These are phyloP conservation scores for Pachypanchax playfairii DNA, from an alignment of 2,113 vertebrate genomes.

Conservation along the genomic window DNA sequence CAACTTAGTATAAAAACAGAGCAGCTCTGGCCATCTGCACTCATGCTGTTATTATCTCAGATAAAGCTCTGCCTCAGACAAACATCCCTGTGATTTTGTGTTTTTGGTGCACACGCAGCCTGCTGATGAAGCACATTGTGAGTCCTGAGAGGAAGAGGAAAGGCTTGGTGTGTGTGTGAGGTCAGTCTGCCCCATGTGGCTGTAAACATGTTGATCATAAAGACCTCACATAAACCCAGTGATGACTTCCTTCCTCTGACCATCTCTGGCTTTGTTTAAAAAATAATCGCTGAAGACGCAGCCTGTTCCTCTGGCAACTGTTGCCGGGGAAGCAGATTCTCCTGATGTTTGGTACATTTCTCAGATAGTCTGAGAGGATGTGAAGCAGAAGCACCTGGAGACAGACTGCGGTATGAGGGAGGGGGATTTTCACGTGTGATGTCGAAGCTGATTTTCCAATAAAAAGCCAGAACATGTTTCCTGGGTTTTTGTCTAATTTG, in stretches of 20 bases:
- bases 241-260: conserved; percentile 15
- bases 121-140: conserved; percentile 25
- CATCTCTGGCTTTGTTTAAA: not conserved
- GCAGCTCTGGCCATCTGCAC: conserved; percentile 31
- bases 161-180: conserved; percentile 15
- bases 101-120: conserved; percentile 11
- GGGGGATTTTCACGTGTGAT: conserved; percentile 28
- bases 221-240: conserved; percentile 23
- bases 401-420: conserved; percentile 4
- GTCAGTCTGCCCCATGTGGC: conserved; percentile 27
- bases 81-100: conserved; percentile 20
- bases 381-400: conserved; percentile 34
- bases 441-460: conserved; percentile 7
- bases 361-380: conserved; percentile 21
- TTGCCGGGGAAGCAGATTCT: conserved; percentile 59
- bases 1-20: not conserved
- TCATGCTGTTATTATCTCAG: conserved; percentile 38
- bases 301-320: conserved; percentile 56
- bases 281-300: conserved; percentile 36
- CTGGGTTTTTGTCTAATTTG: not conserved
- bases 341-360: conserved; percentile 28
- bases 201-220: conserved; percentile 55
- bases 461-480: not conserved
- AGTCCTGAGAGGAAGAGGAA: conserved; percentile 26
- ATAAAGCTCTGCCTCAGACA: conserved; percentile 8